Conservation (phyloP, 2,888 invertebrate species). For the Hypomecis punctinalis region DNA sequence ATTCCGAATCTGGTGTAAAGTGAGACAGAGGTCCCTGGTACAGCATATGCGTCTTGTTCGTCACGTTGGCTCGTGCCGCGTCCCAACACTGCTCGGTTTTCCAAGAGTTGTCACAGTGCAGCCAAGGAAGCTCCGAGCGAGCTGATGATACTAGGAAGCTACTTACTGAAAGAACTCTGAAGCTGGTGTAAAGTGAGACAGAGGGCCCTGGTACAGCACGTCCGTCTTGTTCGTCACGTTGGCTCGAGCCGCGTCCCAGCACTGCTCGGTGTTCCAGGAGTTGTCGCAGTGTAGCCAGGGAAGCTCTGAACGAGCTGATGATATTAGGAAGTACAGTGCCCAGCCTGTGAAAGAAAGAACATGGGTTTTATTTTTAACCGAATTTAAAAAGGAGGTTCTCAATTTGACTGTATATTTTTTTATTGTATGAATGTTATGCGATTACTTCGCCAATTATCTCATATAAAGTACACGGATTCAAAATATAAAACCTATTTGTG, state of each 20-base stretch:
- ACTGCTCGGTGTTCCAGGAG: conserved; percentile 91
- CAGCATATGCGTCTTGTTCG: conserved; percentile 72
- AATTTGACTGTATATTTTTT: no score
- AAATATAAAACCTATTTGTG: no score
- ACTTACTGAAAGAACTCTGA: conserved; percentile 92
- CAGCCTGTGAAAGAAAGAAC: conserved; percentile 77
- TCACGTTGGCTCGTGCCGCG: conserved; percentile 63
- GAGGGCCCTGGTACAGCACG: conserved; percentile 78
- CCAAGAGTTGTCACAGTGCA: conserved; percentile 92
- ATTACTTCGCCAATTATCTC: no score
- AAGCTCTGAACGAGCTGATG: conserved; percentile 88
- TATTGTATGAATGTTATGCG: no score
- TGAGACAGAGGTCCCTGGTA: conserved; percentile 82
- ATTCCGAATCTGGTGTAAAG: conserved; percentile 90
- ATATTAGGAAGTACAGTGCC: conserved; percentile 92
- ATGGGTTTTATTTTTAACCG: no score
- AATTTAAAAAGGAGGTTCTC: no score
- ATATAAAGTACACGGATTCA: no score
- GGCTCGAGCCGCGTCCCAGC: conserved; percentile 83
- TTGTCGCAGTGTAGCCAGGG: conserved; percentile 94
- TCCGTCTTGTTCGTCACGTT: conserved; percentile 71
- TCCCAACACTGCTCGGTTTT: conserved; percentile 91
- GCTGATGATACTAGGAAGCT: conserved; percentile 71
- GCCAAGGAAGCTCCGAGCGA: conserved; percentile 90
- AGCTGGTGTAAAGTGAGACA: conserved; percentile 88